These are phyloP conservation scores for Acronicta leporina DNA, from an alignment of 2,888 invertebrate species.

Conservation along the genomic window DNA sequence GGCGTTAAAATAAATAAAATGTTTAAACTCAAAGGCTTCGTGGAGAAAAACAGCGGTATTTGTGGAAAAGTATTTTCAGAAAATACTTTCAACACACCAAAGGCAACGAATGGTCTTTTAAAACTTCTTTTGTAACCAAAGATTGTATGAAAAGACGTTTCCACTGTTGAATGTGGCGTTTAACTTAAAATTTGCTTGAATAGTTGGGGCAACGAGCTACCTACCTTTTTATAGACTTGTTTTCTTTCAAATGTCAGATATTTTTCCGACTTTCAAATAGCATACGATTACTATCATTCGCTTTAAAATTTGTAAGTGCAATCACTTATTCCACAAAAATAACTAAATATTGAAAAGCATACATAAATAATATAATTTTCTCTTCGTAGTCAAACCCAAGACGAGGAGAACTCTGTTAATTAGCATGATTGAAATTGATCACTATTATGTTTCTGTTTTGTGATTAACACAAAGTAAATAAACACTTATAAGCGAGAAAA, in stretches of 20 bases:
- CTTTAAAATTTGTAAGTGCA: no score
- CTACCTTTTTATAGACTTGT: not conserved
- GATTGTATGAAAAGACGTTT: constrained; percentile 41
- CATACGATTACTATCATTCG: no score
- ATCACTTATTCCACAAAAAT: no score
- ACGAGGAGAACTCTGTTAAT: no score
- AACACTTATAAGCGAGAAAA: not conserved
- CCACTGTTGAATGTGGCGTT: constrained; percentile 30
- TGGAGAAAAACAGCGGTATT: constrained; percentile 20
- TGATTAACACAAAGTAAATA: not conserved
- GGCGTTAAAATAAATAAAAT: not conserved
- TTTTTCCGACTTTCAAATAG: not conserved
- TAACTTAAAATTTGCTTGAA: constrained; percentile 35
- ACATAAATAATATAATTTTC: no score
- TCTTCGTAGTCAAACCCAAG: no score
- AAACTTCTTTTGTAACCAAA: constrained; percentile 47
- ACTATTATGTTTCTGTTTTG: no score
- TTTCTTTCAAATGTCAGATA: not conserved
- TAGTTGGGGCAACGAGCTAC: constrained; percentile 7
- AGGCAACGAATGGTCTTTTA: constrained; percentile 36
- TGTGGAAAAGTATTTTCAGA: constrained; percentile 26
- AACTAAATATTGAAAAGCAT: no score
- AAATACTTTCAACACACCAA: constrained; percentile 39
- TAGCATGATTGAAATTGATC: no score
- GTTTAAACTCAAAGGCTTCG: constrained; percentile 33